Conservation (phyloP, 2,113 vertebrate species). For the Psophia crepitans region DNA sequence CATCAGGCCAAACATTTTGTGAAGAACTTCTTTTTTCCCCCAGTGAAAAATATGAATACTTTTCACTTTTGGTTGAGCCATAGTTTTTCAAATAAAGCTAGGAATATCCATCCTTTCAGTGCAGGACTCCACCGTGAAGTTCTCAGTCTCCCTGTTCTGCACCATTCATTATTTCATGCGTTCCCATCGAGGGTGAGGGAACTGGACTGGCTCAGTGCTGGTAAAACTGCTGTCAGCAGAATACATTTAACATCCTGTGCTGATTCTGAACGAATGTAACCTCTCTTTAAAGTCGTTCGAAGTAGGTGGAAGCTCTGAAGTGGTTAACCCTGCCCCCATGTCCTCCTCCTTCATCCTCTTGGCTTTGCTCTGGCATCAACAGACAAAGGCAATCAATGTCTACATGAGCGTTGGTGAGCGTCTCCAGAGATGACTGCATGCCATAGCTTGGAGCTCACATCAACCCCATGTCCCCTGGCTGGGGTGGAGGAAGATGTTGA, state of each 20-base stretch:
- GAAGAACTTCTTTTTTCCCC: background rate
- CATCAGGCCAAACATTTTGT: background rate
- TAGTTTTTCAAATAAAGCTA: background rate
- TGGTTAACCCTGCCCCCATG: background rate
- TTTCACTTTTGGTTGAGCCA: background rate
- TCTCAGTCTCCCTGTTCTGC: background rate
- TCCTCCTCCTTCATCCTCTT: background rate
- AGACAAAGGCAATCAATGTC: background rate
- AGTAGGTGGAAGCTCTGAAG: background rate
- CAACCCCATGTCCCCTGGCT: background rate
- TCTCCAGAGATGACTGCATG: background rate
- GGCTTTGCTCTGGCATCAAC: background rate
- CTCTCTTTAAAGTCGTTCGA: background rate
- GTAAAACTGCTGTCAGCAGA: background rate
- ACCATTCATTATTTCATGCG: background rate
- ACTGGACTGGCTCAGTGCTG: background rate
- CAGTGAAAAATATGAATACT: background rate
- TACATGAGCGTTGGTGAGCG: background rate
- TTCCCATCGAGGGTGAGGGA: background rate
- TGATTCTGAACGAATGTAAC: background rate
- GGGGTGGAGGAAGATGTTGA: background rate
- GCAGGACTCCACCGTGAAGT: background rate
- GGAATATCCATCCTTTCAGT: background rate
- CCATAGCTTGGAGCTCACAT: background rate
- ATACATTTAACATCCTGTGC: background rate